A percentile compares a stretch with the other conserved stretches of the same genome.
Evolutionary conservation across 1,140 invertebrate species (phyloP).

Genomic region (Drosophila neocordata): DNA sequence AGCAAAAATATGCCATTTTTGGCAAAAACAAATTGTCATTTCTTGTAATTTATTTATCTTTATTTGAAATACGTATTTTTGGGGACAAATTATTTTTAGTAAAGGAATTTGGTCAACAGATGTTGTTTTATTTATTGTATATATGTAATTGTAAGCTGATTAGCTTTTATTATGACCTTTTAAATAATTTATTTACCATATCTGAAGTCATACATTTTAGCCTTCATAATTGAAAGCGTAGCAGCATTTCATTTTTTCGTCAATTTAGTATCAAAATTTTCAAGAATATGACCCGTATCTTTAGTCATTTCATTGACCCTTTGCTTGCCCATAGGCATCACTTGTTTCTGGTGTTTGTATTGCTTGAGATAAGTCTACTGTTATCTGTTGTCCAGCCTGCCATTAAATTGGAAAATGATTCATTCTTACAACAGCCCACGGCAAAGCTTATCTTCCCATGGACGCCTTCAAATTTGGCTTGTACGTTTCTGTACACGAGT

Average conservation of each 20-base stretch:
- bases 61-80: no score
- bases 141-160: no score
- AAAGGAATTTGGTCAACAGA: no score
- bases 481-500: conserved; percentile 30
- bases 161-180: no score
- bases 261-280: background rate
- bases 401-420: conserved; percentile 12
- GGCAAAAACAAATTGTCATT: no score
- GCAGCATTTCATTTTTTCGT: background rate
- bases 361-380: conserved; percentile 27
- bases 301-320: conserved; percentile 2
- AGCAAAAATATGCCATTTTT: no score
- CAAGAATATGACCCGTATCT: conserved; percentile 2
- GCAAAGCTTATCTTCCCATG: background rate
- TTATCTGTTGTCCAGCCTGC: conserved; percentile 20
- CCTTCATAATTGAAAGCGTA: no score
- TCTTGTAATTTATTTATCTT: no score
- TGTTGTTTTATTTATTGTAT: no score
- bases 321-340: background rate
- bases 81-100: no score
- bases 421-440: background rate
- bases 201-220: no score
- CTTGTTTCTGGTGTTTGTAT: conserved; percentile 12
- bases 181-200: no score
- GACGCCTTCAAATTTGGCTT: conserved; percentile 5